A percentile compares a stretch with the other conserved stretches of the same genome.
phyloP scores from a whole-genome alignment of 2,797 vertebrate genomes.

The Agapornis canus region DNA sequence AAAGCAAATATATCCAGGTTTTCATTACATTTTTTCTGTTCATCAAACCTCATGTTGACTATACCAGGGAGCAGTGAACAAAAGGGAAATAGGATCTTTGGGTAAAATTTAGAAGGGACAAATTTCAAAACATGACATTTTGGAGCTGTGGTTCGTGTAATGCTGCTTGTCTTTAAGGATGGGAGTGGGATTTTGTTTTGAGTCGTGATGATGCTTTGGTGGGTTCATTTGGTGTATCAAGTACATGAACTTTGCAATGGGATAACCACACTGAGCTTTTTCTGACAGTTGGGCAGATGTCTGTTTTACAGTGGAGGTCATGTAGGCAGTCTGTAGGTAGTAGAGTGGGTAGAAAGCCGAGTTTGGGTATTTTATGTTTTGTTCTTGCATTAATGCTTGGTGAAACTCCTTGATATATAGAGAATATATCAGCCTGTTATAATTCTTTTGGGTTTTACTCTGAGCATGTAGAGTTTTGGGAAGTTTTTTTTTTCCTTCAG shows the following conservation, averaged over 20 bases:
- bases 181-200: neutral
- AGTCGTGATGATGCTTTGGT: neutral
- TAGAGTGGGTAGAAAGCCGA: neutral
- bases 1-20: neutral
- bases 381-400: neutral
- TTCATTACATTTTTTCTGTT: neutral
- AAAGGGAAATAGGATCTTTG: neutral
- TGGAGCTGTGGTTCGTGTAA: neutral
- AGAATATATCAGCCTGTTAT: neutral
- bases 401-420: neutral
- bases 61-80: neutral
- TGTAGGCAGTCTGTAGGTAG: neutral
- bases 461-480: neutral
- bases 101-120: neutral
- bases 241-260: neutral
- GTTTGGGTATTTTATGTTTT: neutral
- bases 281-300: neutral
- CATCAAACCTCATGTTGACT: neutral
- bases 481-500: neutral
- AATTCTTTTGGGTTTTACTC: neutral
- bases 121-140: neutral
- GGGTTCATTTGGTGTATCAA: neutral
- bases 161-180: neutral
- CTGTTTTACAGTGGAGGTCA: fast-evolving
- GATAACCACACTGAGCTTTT: neutral